Evolutionary conservation across 2,113 vertebrate genomes (phyloP), one percentile per base, ranked within the genome.

Genomic region (Ophthalmolycus amberensis): DNA sequence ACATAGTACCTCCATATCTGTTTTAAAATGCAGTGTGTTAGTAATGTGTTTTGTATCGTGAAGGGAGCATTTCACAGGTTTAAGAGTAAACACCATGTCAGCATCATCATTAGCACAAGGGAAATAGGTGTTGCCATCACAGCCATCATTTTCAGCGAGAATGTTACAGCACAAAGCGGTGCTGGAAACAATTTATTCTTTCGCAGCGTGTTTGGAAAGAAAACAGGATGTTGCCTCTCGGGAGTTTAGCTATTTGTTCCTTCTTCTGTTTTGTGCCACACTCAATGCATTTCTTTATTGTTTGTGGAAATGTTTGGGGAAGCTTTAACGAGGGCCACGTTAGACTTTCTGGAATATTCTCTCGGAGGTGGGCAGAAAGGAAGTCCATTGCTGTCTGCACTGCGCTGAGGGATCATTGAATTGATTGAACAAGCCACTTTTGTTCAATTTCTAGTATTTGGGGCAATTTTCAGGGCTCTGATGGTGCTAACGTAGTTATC

Each of bases 21-120:
- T 67, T 56, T 10, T 22, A 37, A 27, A 40, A 65, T 54, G 32
- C 40, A 48, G 27, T 22, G 54, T 18, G 37, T 25, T n/a, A 8
- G 15, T 10, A 27, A 18, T 11, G 15, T 27, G 38, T 50, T 62
- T 38, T 40, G 52, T 22, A 63, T 25, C 0, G 25, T 34, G 38
- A 58, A 7, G 34, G n/a, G 25, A 59, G 15, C 12, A 34, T 22
- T 50, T 63, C 18, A 38, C 64, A 56, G 12, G 20, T 63, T 73
- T 5, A 64, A 34, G 59, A 77, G 65, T 46, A 74, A 87, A 77
- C 65, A 71, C 46, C 27, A 8, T 56, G 42, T 83, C 73, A 80
- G 68, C 76, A 37, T 77, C 9, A 15, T 16, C 25, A 29, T 75
- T 64, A 71, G 78, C 42, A 62, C 46, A 44, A 75, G n/a, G 22